Base-by-base conservation (phyloP, 2,888 invertebrate species). In the Lamellibrachia columna region DNA sequence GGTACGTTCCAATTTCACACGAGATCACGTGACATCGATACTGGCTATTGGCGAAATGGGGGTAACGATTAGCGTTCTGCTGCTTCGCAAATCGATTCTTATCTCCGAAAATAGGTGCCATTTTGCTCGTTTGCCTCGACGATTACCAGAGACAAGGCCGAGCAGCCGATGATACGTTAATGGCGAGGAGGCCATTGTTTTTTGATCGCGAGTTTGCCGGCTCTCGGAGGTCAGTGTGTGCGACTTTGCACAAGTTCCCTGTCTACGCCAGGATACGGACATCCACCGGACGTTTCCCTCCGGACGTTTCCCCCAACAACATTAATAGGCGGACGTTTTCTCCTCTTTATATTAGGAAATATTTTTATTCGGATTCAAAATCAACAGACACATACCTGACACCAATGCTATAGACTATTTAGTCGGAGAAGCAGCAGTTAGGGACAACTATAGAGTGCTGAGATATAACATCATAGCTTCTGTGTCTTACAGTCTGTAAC, bases 1-100 rank as follows among this genome's bases (percentile, higher is more conserved):
- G 75, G 75, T 75, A n/a, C 75, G 75, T 75, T 75, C 75, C 75
- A 75, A 75, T 75, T 75, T 75, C 75, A 75, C 75, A n/a, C 75
- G 75, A 75, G 75, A 75, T 75, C 75, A 75, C 75, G 75, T 75
- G 75, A 75, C 75, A 75, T 75, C 75, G 75, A 75, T 75, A 75
- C 75, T 75, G 75, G 75, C n/a, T 75, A 75, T 75, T 75, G 75
- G 22, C 22, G 75, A 75, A 75, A 75, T 75, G 22, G 75, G 75
- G 75, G 75, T 75, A 75, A 75, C 75, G 75, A 75, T 75, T 75
- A 75, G 75, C 75, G 75, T 75, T 75, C 75, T 75, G 75, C 75
- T 75, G 75, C 75, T 75, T 75, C 75, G 75, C 75, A 75, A 75
- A 75, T 75, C 75, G 75, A 75, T 75, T 75, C 22, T 75, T 75